Base-by-base conservation (phyloP, 2,888 invertebrate species). In the Rotaria macrura region DNA sequence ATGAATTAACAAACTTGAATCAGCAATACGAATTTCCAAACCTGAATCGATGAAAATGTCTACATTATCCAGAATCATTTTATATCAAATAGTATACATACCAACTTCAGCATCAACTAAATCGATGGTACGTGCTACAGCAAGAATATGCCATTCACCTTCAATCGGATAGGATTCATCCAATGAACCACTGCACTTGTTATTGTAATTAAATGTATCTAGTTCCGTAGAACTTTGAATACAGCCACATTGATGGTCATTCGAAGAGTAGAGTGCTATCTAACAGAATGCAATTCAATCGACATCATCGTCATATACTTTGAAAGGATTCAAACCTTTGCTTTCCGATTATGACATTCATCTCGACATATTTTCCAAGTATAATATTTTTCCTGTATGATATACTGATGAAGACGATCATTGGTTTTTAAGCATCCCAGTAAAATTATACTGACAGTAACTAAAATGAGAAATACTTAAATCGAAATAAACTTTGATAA, bases 31-130 rank as follows among this genome's bases (percentile, higher is more conserved):
- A 40, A 79, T 43, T n/a, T 79, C 79, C 0, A 79, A 25, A 43
- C 79, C 79, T 79, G 4, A 5, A 12, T n/a, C 12, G n/a, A 34
- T 5, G 14, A 5, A 34, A 17, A 14, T 49, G 14, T 12, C 2
- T 49, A 43, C n/a, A n/a, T 49, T 49, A 17, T 49, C 14, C 17
- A 49, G 5, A 34, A 79, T 25, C 1, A 43, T 43, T 79, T 25
- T 43, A n/a, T 25, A 12, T 79, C 25, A 23, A 25, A 40, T 6
- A 5, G 6, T 2, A 25, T 10, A 79, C 79, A 40, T 79, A 79
- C 79, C 79, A 79, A 79, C 79, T 79, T 79, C 43, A 25, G 79
- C 20, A 79, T 79, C 43, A 43, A 79, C n/a, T 23, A 79, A n/a
- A 79, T 79, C 79, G 5, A 79, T 79, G 3, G n/a, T 38, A 43